These are phyloP conservation scores for Pseudomyrmex sp. DNA, from an alignment of 1,140 invertebrate genomes.

Conservation along the genomic window DNA sequence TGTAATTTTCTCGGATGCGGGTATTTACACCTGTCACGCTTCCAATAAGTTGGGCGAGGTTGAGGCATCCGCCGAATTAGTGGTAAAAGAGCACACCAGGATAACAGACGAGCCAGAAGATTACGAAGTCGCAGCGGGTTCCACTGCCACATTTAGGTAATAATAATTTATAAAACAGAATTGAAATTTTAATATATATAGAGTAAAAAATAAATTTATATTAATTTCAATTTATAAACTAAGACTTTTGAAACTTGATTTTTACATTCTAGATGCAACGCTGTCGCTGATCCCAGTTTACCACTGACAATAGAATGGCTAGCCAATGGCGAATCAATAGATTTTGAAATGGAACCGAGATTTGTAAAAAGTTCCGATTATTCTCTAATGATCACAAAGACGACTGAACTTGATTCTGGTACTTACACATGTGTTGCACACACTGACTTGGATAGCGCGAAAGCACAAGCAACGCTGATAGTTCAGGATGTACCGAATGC, in stretches of 20 bases:
- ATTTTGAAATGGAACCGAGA: constrained; percentile 94
- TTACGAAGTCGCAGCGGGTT: constrained; percentile 96
- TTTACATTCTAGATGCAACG: constrained; percentile 90
- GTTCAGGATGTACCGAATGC: constrained; percentile 98
- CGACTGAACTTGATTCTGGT: constrained; percentile 97
- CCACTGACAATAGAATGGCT: constrained; percentile 94
- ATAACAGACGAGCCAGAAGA: constrained; percentile 95
- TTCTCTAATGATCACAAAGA: constrained; percentile 97
- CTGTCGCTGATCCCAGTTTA: constrained; percentile 93
- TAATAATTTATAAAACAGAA: not conserved
- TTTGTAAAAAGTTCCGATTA: constrained; percentile 94
- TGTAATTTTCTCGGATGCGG: constrained; percentile 93
- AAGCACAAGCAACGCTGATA: constrained; percentile 93
- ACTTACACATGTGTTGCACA: constrained; percentile 97
- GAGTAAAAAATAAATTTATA: not conserved
- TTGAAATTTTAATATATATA: too few species aligned
- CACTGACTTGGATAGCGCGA: constrained; percentile 94
- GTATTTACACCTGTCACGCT: constrained; percentile 96
- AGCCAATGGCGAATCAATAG: constrained; percentile 93
- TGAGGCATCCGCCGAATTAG: constrained; percentile 90
- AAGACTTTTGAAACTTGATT: not conserved
- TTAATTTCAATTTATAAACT: not conserved
- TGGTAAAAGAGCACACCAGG: constrained; percentile 94
- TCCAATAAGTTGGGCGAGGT: constrained; percentile 96
- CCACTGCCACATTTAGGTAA: constrained; percentile 93